Evolutionary conservation across 1,140 invertebrate genomes (phyloP).

Genomic region (Pogonomyrmex californicus): DNA sequence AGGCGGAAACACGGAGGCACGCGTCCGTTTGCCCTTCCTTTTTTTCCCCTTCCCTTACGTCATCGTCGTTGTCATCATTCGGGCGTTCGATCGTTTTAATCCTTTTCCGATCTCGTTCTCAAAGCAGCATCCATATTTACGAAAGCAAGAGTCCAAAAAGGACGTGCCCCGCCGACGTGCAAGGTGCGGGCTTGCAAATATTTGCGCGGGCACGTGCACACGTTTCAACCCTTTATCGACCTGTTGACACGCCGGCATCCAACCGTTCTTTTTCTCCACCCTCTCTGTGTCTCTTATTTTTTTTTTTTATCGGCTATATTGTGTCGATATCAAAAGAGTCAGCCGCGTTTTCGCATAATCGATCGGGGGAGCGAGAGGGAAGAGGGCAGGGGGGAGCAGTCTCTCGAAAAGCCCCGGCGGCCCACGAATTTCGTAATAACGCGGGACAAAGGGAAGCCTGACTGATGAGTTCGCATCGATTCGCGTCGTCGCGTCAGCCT

Average conservation of each 20-base stretch:
- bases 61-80: not conserved
- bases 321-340: constrained; percentile 72
- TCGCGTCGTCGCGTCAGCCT: not conserved
- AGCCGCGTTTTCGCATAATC: constrained; percentile 65
- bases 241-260: constrained; percentile 74
- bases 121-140: constrained; percentile 75
- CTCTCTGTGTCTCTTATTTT: not conserved
- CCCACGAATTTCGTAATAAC: constrained; percentile 62
- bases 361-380: not conserved
- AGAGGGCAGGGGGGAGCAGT: too few relatives aligned
- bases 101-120: constrained; percentile 63
- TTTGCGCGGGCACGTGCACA: constrained; percentile 64
- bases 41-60: not conserved
- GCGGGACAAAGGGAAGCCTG: constrained; percentile 33
- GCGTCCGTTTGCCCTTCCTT: too few relatives aligned
- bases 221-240: constrained; percentile 76
- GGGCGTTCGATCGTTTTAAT: constrained; percentile 30
- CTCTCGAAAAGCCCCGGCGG: constrained; percentile 49
- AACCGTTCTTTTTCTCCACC: constrained; percentile 53
- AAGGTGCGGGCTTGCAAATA: constrained; percentile 74
- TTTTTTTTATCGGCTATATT: constrained; percentile 69
- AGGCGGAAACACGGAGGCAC: not conserved
- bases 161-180: constrained; percentile 46
- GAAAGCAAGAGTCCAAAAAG: constrained; percentile 69
- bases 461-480: constrained; percentile 24